Percentiles rank a stretch among this genome's conserved stretches.
These are phyloP conservation scores for Chaetodon auriga DNA, from an alignment of 2,113 vertebrate species.

Conservation along the genomic window DNA sequence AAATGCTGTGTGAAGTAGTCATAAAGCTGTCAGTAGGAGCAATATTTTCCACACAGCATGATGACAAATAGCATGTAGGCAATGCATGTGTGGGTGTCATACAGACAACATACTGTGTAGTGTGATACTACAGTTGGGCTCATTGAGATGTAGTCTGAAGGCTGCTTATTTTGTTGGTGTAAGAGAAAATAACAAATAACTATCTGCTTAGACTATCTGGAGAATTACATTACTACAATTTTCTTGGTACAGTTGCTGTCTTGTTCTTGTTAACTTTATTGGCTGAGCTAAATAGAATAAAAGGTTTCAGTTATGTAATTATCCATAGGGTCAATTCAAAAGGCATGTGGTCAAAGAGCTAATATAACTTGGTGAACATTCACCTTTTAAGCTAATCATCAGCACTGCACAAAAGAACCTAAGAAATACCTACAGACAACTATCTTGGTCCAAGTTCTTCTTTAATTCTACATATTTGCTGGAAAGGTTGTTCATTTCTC, in stretches of 20 bases:
- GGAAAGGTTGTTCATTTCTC: not conserved
- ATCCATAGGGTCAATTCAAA: not conserved
- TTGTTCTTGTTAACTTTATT: slow-evolving; percentile 23
- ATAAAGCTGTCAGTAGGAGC: slow-evolving; percentile 76
- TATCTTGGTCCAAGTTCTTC: slow-evolving; percentile 6
- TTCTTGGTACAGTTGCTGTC: not conserved
- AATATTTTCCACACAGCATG: slow-evolving; percentile 72
- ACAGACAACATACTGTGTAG: slow-evolving; percentile 55
- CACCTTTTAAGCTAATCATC: not conserved
- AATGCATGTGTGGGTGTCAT: slow-evolving; percentile 62
- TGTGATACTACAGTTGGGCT: slow-evolving; percentile 43
- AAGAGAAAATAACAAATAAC: slow-evolving; percentile 28
- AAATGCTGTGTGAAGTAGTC: slow-evolving; percentile 70
- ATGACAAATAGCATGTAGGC: slow-evolving; percentile 70
- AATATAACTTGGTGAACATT: not conserved
- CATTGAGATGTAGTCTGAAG: slow-evolving; percentile 18
- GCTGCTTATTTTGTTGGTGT: slow-evolving; percentile 29
- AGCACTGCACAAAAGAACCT: not conserved
- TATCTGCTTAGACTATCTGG: slow-evolving; percentile 5
- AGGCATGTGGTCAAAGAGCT: not conserved
- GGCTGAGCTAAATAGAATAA: slow-evolving; percentile 13
- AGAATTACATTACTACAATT: not conserved
- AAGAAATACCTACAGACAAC: not conserved
- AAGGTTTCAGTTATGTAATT: slow-evolving; percentile 11
- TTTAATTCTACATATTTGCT: not conserved